Evolutionary conservation across 35 echinoderm and acorn worm genomes (phyloP).

Genomic region (Ophiothrix spiculata): DNA sequence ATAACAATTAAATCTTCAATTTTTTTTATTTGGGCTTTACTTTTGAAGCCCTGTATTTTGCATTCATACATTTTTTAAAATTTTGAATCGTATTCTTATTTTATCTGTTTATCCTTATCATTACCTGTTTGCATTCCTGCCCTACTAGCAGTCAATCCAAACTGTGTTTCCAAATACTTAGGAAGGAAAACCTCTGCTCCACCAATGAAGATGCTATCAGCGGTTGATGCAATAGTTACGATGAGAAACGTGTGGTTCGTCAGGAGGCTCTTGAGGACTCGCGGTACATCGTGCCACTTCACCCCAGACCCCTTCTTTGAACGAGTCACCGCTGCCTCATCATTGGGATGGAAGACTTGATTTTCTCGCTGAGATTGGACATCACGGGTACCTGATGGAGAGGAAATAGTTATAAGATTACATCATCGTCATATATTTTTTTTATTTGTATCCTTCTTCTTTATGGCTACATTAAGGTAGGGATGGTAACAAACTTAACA

Average conservation of each 20-base stretch:
- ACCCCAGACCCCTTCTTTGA: constrained; percentile 24
- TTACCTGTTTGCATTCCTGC: constrained; percentile 35
- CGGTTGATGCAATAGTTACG: constrained; percentile 10
- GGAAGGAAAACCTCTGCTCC: constrained; percentile 32
- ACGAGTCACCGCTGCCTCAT: not conserved
- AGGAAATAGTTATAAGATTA: not conserved
- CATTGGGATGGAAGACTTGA: not conserved
- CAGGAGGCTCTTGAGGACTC: constrained; percentile 10
- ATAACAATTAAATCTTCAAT: too few species aligned
- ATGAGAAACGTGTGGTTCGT: constrained; percentile 29
- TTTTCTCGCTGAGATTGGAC: not conserved
- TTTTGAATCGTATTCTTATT: too few species aligned
- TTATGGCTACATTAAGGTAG: too few species aligned
- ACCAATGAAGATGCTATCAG: constrained; percentile 25
- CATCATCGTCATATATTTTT: too few species aligned
- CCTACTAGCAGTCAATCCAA: constrained; percentile 28
- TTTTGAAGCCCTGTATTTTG: too few species aligned
- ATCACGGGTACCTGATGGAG: not conserved
- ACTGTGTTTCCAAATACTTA: constrained; percentile 43
- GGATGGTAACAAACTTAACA: too few species aligned
- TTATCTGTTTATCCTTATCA: not conserved
- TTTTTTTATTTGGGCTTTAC: too few species aligned
- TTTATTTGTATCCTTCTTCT: too few species aligned
- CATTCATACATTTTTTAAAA: too few species aligned
- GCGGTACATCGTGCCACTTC: constrained; percentile 19